Evolutionary conservation across 1,140 invertebrate genomes (phyloP), one percentile per base, ranked within the genome.

Genomic region (Pachypeltis micranthus): DNA sequence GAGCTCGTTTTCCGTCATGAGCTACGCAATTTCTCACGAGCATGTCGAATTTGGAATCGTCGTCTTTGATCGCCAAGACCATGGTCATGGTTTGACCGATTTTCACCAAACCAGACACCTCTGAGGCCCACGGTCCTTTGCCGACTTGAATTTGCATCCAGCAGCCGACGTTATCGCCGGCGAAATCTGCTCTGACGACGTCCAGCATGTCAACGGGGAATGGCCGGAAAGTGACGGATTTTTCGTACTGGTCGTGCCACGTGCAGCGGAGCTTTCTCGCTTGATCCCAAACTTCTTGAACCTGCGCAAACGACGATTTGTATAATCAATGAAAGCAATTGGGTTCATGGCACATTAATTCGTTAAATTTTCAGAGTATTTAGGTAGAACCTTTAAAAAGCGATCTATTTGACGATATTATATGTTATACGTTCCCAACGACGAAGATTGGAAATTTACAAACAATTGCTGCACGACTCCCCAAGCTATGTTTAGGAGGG

Each of bases 131-230:
- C 0, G 92, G 92, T 61, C 92, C 91, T 73, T 93, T 93, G 26
- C 92, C 92, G 23, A 92, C 90, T 74, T 95, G 91, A 66, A 95
- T 93, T 74, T 94, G 91, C 91, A 94, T 94, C 91, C 91, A 95
- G 74, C 91, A 95, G 73, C 93, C 91, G 59, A 95, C 78, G 75
- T 95, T 95, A 76, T 95, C 92, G 16, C 92, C 92, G 64, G 94
- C 80, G 80, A 95, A 95, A 78, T 95, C 94, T 19, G 91, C 91
- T 0, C 91, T 93, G 24, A 94, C 91, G 0, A 91, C 91, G 71
- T 95, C 89, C 65, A 95, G 71, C 89, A 93, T 94, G 72, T 95
- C 91, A 21, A 95, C 91, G 77, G 90, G 88, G 83, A 93, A 95
- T 24, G 91, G 91, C 69, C 90, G 79, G 78, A 95, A 94, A 10